phyloP scores from a whole-genome alignment of 2,888 invertebrate species.

The Allolobophora icterica region DNA sequence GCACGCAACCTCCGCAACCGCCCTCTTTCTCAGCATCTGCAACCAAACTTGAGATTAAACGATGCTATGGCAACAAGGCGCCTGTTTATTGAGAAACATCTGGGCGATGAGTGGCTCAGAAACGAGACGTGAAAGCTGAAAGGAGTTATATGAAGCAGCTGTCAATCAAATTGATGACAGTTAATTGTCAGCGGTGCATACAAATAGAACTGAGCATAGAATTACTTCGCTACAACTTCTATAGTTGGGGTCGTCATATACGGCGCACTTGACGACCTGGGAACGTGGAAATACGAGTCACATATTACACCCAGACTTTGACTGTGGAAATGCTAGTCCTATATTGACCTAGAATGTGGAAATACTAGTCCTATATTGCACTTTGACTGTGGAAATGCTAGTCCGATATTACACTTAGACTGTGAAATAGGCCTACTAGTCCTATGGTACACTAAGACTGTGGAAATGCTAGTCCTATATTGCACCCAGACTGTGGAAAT shows the following conservation, averaged over 20 bases:
- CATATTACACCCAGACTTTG: background rate
- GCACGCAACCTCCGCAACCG: background rate
- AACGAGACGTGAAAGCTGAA: conserved; percentile 1
- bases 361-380: no score
- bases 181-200: background rate
- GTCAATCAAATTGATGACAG: background rate
- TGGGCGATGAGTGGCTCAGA: background rate
- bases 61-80: background rate
- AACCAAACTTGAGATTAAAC: background rate
- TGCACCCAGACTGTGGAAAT: no score
- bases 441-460: no score
- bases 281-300: no score
- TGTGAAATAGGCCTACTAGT: no score
- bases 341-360: no score
- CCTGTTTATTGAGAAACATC: background rate
- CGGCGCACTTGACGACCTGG: no score
- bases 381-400: no score
- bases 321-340: no score
- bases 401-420: no score
- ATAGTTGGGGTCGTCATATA: no score
- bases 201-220: background rate
- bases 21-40: background rate
- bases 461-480: no score
- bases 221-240: background rate
- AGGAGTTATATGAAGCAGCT: background rate